Evolutionary conservation across 2,888 invertebrate species (phyloP), one percentile per base, ranked within the genome.

Genomic region (Tetanocera ferruginea): DNA sequence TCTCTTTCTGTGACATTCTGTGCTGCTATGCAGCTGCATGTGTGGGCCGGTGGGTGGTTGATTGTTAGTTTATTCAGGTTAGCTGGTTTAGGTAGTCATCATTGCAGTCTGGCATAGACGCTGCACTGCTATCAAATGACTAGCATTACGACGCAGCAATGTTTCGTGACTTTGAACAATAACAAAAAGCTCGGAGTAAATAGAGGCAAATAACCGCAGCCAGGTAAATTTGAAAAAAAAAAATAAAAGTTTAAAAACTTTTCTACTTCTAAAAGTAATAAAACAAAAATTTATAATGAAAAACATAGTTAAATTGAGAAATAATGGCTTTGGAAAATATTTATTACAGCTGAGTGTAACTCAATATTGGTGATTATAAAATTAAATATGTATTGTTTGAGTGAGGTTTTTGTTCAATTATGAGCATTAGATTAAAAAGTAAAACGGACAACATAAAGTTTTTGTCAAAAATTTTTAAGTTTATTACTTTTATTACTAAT

Each of bases 161-260:
- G 60, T 76, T 76, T 76, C 76, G 69, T 76, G 76, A 76, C 76
- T 76, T 76, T 69, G 25, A 57, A 76, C 76, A 76, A 76, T 76
- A 76, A 67, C 67, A 66, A 76, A 37, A 23, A 49, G 19, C 8
- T 51, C 25, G 4, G n/a, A 52, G 70, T 17, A 70, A 23, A 28
- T 25, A 60, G 57, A 60, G 64, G 64, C 64, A 73, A 73, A 73
- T 62, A 73, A 73, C 62, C 60, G 60, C 72, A 62, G 60, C 43
- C n/a, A 8, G 28, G 52, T 52, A 6, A 17, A 71, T 34, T 55
- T 25, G 23, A 37, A 69, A 69, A 43, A 25, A 3, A 57, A 57
- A 19, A 52, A n/a, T 55, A 51, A 31, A 71, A 9, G 23, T 19
- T 55, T 55, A 19, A 55, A 55, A 19, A 23, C 23, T 55, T 55